Conservation (phyloP, 2,797 vertebrate genomes). For the Neosilurus hyrtlii region DNA sequence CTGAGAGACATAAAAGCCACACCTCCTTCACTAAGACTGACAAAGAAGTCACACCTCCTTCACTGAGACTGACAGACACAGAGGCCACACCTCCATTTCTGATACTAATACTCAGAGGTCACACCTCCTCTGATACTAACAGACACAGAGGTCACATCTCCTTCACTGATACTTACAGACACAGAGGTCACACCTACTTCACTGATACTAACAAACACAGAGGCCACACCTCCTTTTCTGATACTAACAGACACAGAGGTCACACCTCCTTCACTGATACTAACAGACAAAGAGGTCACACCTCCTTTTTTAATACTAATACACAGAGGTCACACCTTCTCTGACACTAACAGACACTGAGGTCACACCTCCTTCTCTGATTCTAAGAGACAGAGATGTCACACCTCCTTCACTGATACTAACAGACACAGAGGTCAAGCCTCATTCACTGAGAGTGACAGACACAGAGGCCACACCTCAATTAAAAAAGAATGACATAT, state of each 20-base stretch:
- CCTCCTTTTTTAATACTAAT: too few relatives aligned
- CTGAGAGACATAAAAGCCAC: neutral
- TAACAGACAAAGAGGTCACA: too few relatives aligned
- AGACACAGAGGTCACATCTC: neutral
- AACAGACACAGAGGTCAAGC: neutral
- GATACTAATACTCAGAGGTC: neutral
- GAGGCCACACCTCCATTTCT: neutral
- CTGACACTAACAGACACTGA: too few relatives aligned
- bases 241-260: too few relatives aligned
- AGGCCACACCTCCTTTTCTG: too few relatives aligned
- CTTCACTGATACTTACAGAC: neutral
- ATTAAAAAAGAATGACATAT: too few relatives aligned
- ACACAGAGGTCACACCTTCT: too few relatives aligned
- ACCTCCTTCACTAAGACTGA: neutral
- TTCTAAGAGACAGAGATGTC: too few relatives aligned
- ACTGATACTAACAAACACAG: neutral
- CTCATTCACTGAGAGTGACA: neutral
- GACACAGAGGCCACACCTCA: too few relatives aligned
- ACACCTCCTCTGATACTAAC: neutral
- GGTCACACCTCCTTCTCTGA: too few relatives aligned
- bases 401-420: too few relatives aligned
- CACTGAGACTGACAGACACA: neutral
- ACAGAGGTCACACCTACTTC: neutral
- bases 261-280: too few relatives aligned
- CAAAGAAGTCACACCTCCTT: neutral